These are phyloP conservation scores for Dryas iulia DNA, from an alignment of 1,140 invertebrate species.

Conservation along the genomic window DNA sequence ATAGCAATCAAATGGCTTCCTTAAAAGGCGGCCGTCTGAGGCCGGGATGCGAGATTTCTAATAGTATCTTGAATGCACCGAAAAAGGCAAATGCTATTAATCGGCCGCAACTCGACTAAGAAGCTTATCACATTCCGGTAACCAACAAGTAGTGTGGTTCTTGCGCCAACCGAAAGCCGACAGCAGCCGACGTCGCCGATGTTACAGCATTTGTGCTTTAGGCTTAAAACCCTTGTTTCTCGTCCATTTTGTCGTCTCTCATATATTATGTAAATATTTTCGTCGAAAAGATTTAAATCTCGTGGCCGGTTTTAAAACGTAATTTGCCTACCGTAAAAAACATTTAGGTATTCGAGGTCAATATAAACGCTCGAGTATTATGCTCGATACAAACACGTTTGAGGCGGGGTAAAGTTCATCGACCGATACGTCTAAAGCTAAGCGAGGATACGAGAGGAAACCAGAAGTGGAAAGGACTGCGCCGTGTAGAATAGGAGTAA, in stretches of 20 bases:
- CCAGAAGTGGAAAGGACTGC: background rate
- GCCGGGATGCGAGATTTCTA: background rate
- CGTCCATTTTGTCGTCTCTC: background rate
- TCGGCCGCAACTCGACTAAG: conserved; percentile 4
- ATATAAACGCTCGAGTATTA: background rate
- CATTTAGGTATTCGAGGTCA: conserved; percentile 6
- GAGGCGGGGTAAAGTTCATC: background rate
- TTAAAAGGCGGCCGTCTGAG: background rate
- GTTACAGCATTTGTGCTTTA: background rate
- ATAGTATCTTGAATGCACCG: background rate
- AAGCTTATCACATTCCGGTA: conserved; percentile 4
- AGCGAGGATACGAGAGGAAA: background rate
- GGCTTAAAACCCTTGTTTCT: too few species aligned
- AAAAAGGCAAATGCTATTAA: conserved; percentile 3
- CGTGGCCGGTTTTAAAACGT: background rate
- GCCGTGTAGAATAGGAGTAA: too few species aligned
- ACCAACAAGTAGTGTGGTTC: background rate
- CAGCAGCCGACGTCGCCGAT: background rate
- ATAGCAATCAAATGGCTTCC: background rate
- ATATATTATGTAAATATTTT: background rate
- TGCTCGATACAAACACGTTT: conserved; percentile 1
- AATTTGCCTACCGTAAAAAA: background rate
- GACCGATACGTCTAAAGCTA: background rate
- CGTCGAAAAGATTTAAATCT: background rate
- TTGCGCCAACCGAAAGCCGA: too few species aligned